Conservation (phyloP, 2,888 invertebrate species). For the Acleris sparsana region DNA sequence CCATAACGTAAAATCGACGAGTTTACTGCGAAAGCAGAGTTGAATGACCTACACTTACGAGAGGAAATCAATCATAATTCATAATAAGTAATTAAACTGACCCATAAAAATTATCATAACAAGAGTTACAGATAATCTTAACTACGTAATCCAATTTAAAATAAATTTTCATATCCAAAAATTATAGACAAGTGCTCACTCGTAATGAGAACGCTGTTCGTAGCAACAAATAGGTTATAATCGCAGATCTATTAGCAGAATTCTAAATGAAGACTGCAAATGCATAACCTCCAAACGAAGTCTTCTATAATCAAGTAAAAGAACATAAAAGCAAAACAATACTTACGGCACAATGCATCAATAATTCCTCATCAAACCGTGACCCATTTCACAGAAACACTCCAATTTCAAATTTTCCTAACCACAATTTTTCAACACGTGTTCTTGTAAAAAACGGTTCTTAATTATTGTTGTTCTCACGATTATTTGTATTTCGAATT, state of each 20-base stretch:
- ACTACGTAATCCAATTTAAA: too few species aligned
- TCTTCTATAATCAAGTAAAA: slow-evolving; percentile 13
- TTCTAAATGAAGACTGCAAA: slow-evolving; percentile 21
- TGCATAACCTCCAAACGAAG: slow-evolving; percentile 14
- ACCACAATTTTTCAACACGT: slow-evolving; percentile 27
- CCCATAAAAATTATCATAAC: not conserved
- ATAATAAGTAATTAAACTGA: not conserved
- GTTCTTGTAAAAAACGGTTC: slow-evolving; percentile 10
- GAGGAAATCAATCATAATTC: slow-evolving; percentile 11
- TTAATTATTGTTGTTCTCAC: slow-evolving; percentile 25
- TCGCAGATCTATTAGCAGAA: not conserved
- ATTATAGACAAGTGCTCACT: too few species aligned
- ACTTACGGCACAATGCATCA: slow-evolving; percentile 42
- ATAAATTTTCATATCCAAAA: too few species aligned
- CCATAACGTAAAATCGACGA: slow-evolving; percentile 15
- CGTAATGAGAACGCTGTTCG: too few species aligned
- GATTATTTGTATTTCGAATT: slow-evolving; percentile 39
- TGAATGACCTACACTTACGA: slow-evolving; percentile 9
- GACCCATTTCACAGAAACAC: slow-evolving; percentile 53
- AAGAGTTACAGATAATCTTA: not conserved
- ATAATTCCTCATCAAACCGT: slow-evolving; percentile 37
- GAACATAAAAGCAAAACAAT: slow-evolving; percentile 27
- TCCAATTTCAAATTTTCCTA: slow-evolving; percentile 25
- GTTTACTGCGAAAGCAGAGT: slow-evolving; percentile 19
- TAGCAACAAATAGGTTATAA: not conserved